Percentiles rank a stretch among this genome's conserved stretches.
These are phyloP conservation scores for Euwallacea fornicatus DNA, from an alignment of 1,140 invertebrate genomes.

Conservation along the genomic window DNA sequence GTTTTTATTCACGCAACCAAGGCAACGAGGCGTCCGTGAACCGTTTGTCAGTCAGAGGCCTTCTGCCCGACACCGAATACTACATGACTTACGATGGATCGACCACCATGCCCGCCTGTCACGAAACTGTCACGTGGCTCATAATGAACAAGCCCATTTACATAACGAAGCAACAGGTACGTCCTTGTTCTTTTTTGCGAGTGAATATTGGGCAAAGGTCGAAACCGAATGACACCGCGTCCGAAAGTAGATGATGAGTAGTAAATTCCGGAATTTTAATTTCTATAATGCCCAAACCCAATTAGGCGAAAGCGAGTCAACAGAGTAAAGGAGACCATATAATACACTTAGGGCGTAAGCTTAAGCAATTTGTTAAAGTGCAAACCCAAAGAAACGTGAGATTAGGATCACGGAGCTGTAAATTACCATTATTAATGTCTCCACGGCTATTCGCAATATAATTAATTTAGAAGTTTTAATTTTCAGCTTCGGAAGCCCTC, in stretches of 20 bases:
- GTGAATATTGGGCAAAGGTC: background rate
- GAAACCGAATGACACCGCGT: background rate
- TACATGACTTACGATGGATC: slow-evolving; percentile 98
- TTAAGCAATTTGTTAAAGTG: slow-evolving; percentile 42
- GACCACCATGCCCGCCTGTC: slow-evolving; percentile 90
- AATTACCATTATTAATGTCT: slow-evolving; percentile 42
- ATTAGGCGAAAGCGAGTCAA: slow-evolving; percentile 38
- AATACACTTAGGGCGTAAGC: slow-evolving; percentile 38
- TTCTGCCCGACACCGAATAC: slow-evolving; percentile 89
- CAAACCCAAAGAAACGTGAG: slow-evolving; percentile 41
- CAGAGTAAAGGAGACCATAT: slow-evolving; percentile 29
- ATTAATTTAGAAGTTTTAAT: slow-evolving; percentile 42
- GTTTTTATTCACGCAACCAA: slow-evolving; percentile 50
- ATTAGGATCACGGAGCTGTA: slow-evolving; percentile 39
- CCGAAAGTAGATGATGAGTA: background rate
- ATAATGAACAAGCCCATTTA: slow-evolving; percentile 96
- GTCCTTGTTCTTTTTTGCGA: background rate
- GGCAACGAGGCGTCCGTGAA: slow-evolving; percentile 81
- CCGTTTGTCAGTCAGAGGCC: slow-evolving; percentile 77
- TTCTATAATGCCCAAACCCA: slow-evolving; percentile 9
- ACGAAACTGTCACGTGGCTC: slow-evolving; percentile 94
- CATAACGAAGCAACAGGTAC: slow-evolving; percentile 90
- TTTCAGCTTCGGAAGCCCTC: slow-evolving; percentile 21
- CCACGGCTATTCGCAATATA: slow-evolving; percentile 36
- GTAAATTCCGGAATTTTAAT: background rate